Conservation (phyloP, 2,797 vertebrate genomes). For the Schizopygopsis pylzovi region DNA sequence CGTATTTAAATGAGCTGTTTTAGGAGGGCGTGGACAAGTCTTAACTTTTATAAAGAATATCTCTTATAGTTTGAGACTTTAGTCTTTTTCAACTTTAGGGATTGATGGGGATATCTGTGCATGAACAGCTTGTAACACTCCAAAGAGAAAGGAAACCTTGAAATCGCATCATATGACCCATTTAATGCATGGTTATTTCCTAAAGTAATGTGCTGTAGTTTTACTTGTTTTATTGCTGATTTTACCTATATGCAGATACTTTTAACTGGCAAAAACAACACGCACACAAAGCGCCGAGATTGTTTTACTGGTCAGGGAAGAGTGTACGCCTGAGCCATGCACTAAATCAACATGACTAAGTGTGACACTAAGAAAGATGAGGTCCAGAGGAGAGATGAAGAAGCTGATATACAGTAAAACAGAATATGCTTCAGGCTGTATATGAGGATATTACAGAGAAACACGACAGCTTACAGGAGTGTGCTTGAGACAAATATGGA, state of each 20-base stretch:
- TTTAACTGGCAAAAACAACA: slow-evolving; percentile 6
- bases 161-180: no score
- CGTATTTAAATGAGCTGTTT: no score
- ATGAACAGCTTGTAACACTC: no score
- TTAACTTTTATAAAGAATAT: no score
- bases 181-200: neutral
- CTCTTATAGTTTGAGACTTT: no score
- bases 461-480: neutral
- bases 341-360: slow-evolving; percentile 56
- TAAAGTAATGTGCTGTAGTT: neutral
- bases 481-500: neutral
- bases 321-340: slow-evolving; percentile 32
- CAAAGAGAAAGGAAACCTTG: no score
- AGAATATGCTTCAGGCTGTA: slow-evolving; percentile 42
- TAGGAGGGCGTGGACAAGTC: no score
- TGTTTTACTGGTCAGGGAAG: slow-evolving; percentile 10
- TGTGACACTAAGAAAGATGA: slow-evolving; percentile 53
- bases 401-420: slow-evolving; percentile 47
- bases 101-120: no score
- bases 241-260: neutral
- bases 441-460: slow-evolving; percentile 19
- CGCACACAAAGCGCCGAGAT: slow-evolving; percentile 23
- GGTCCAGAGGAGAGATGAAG: slow-evolving; percentile 48
- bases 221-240: neutral
- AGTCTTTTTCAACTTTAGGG: no score